Percentiles rank a stretch among this genome's conserved stretches.
These are phyloP conservation scores for Caenorhabditis imperialis DNA, from an alignment of 2,888 invertebrate species.

Conservation along the genomic window DNA sequence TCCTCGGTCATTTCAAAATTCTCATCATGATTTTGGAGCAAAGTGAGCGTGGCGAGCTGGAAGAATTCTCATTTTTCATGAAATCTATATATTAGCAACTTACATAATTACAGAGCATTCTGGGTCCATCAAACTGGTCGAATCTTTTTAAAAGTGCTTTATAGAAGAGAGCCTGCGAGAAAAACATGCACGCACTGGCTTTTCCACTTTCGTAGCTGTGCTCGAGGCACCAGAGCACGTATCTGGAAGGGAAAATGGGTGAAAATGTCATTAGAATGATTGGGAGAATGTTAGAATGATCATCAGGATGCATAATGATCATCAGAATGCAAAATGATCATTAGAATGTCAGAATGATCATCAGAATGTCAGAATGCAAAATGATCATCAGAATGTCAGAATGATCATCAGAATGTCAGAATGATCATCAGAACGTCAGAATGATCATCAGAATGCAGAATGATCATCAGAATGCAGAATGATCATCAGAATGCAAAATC, in stretches of 20 bases:
- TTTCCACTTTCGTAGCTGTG: conserved; percentile 97
- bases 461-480: too few relatives aligned
- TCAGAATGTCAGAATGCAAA: too few relatives aligned
- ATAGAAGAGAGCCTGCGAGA: conserved; percentile 86
- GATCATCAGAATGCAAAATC: too few relatives aligned
- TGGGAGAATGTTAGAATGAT: too few relatives aligned
- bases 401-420: too few relatives aligned
- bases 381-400: too few relatives aligned
- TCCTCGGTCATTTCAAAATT: conserved; percentile 85
- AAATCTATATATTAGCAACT: conserved; percentile 47
- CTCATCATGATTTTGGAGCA: conserved; percentile 84
- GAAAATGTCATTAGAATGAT: too few relatives aligned
- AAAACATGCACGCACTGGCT: conserved; percentile 98
- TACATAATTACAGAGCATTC: conserved; percentile 93
- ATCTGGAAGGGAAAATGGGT: conserved; percentile 81
- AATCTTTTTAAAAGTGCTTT: conserved; percentile 93
- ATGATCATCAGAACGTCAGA: too few relatives aligned
- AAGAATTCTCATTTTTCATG: conserved; percentile 17
- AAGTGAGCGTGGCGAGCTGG: conserved; percentile 88
- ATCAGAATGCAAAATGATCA: too few relatives aligned
- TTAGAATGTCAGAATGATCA: too few relatives aligned
- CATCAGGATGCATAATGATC: too few relatives aligned
- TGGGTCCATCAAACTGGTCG: conserved; percentile 92
- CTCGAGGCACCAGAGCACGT: conserved; percentile 94
- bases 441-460: too few relatives aligned